Conservation (phyloP, 1,140 invertebrate genomes). For the Cyphomyrmex costatus region DNA sequence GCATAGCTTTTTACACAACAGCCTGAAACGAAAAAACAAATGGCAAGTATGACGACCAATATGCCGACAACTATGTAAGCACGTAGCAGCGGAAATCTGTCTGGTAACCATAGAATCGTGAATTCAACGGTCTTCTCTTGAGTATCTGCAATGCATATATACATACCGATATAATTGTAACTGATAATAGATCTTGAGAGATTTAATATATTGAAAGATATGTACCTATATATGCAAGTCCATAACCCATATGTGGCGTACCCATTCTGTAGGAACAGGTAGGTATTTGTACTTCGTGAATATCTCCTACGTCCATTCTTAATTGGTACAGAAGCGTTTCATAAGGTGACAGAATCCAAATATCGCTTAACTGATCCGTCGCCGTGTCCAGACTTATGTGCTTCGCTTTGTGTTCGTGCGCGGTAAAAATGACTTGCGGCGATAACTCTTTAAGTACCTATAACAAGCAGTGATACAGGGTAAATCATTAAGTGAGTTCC, state of each 20-base stretch:
- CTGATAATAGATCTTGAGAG: too few species aligned
- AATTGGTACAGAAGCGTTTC: slow-evolving; percentile 86
- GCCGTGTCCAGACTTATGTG: slow-evolving; percentile 87
- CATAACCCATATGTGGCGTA: slow-evolving; percentile 93
- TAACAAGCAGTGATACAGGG: slow-evolving; percentile 4
- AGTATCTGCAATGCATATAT: slow-evolving; percentile 82
- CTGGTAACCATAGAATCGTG: slow-evolving; percentile 85
- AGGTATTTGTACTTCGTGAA: slow-evolving; percentile 95
- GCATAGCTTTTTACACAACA: slow-evolving; percentile 75
- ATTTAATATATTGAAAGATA: not conserved
- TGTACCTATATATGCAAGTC: slow-evolving; percentile 92
- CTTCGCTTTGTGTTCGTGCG: slow-evolving; percentile 92
- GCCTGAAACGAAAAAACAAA: slow-evolving; percentile 74
- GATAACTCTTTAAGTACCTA: slow-evolving; percentile 90
- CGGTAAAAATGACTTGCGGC: slow-evolving; percentile 94
- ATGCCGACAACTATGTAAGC: slow-evolving; percentile 79
- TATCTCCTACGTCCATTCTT: slow-evolving; percentile 85
- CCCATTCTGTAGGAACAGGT: slow-evolving; percentile 99
- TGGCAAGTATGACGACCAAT: slow-evolving; percentile 75
- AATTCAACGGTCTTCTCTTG: slow-evolving; percentile 85
- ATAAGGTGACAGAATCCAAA: slow-evolving; percentile 85
- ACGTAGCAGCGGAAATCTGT: slow-evolving; percentile 83
- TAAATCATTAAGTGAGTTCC: slow-evolving; percentile 44
- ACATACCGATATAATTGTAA: slow-evolving; percentile 8
- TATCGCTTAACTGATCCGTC: slow-evolving; percentile 85